Percentiles rank a stretch among this genome's conserved stretches.
Evolutionary conservation across 1,140 invertebrate genomes (phyloP).

Genomic region (Sarcophaga peregrina): DNA sequence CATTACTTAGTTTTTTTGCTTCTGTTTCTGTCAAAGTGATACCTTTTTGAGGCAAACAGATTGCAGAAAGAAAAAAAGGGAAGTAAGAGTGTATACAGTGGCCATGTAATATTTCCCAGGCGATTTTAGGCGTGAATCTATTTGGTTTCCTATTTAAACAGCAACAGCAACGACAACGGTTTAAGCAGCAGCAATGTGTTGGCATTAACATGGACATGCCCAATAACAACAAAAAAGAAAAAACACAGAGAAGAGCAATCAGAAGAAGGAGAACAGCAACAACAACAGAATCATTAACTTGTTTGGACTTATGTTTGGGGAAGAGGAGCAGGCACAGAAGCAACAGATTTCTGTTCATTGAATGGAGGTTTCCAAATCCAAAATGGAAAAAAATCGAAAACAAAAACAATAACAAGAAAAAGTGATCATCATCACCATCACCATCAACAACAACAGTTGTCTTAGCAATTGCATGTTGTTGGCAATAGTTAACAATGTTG

Average conservation of each 20-base stretch:
- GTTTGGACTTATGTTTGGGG: not conserved
- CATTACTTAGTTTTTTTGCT: not conserved
- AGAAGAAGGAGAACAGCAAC: not conserved
- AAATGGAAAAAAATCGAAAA: no score
- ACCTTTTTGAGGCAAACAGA: conserved; percentile 1
- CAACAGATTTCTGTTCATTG: conserved; percentile 5
- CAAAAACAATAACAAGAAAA: no score
- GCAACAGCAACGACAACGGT: not conserved
- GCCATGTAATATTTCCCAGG: conserved; percentile 39
- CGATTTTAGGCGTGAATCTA: conserved; percentile 41
- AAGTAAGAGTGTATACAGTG: conserved; percentile 9
- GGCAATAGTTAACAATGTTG: not conserved
- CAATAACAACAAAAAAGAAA: no score
- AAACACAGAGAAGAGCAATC: not conserved
- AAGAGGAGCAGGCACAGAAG: not conserved
- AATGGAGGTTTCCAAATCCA: not conserved
- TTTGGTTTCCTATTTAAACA: conserved; percentile 18
- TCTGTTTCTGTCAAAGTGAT: conserved; percentile 9
- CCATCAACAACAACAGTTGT: not conserved
- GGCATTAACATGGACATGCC: conserved; percentile 8
- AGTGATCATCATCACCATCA: not conserved
- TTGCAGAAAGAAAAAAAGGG: not conserved
- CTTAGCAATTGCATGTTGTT: no score
- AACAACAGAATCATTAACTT: not conserved
- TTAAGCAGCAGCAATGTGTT: not conserved